phyloP scores from a whole-genome alignment of 2,113 vertebrate genomes.

The Xiphias gladius region DNA sequence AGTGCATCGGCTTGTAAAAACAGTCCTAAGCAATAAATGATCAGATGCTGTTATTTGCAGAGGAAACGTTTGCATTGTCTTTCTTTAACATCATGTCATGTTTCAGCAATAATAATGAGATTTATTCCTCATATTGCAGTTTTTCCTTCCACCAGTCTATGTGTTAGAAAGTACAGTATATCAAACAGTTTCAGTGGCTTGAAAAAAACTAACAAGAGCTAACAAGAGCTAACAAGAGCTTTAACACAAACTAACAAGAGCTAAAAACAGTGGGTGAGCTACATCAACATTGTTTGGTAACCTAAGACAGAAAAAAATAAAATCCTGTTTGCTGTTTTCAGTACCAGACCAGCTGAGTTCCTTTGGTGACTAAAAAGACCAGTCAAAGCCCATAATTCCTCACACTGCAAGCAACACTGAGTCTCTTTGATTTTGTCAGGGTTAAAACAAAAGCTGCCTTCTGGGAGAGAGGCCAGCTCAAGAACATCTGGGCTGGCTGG shows the following conservation, averaged over 20 bases:
- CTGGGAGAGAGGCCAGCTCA: slow-evolving; percentile 23
- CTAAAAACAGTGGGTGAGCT: background rate
- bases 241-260: no score
- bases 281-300: slow-evolving; percentile 8
- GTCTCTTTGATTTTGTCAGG: slow-evolving; percentile 28
- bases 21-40: slow-evolving; percentile 16
- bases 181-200: background rate
- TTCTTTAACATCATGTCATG: background rate
- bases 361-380: slow-evolving; percentile 31
- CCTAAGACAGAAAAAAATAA: background rate
- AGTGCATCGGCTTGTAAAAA: slow-evolving; percentile 30
- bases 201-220: background rate
- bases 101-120: no score
- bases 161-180: background rate
- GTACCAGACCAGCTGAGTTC: slow-evolving; percentile 27
- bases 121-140: no score
- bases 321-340: background rate
- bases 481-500: slow-evolving; percentile 30
- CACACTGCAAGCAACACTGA: slow-evolving; percentile 34
- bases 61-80: background rate
- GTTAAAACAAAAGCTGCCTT: slow-evolving; percentile 12
- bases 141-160: background rate
- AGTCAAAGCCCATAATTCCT: slow-evolving; percentile 39
- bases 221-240: no score
- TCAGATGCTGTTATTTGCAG: slow-evolving; percentile 21